phyloP scores from a whole-genome alignment of 30 jellyfish, hydroid and myxozoan genomes.

The Nemopilema nomurai region DNA sequence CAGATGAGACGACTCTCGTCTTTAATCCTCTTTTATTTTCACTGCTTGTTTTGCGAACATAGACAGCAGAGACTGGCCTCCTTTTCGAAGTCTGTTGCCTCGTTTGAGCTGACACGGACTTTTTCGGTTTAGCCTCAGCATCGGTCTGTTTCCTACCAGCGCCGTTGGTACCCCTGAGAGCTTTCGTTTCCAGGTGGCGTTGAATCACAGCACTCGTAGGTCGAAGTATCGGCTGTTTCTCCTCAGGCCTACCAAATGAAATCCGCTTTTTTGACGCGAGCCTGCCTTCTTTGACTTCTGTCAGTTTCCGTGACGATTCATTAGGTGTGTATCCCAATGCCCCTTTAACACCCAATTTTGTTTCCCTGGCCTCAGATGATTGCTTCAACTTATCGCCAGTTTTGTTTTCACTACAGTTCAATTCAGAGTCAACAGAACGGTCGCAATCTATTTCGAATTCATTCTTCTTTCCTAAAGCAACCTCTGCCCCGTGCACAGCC shows the following conservation, averaged over 20 bases:
- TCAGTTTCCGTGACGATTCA: too few species aligned
- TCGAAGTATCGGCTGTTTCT: slow-evolving; percentile 7
- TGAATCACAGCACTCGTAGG: slow-evolving; percentile 69
- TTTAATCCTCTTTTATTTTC: background rate
- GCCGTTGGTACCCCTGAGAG: background rate
- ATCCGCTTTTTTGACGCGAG: background rate
- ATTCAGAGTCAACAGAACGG: too few species aligned
- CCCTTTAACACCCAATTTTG: background rate
- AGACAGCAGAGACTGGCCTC: slow-evolving; percentile 44
- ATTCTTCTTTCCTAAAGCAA: too few species aligned
- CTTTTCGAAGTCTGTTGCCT: background rate
- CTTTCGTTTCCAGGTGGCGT: background rate
- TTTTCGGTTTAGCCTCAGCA: background rate
- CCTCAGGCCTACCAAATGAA: background rate
- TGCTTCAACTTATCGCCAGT: too few species aligned
- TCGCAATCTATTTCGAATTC: too few species aligned
- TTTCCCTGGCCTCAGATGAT: background rate
- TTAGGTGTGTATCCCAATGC: background rate
- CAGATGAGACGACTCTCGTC: slow-evolving; percentile 27
- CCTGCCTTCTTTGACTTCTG: background rate
- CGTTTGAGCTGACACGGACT: background rate
- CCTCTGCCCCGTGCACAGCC: background rate
- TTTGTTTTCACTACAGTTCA: too few species aligned
- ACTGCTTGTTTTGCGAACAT: background rate
- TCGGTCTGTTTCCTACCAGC: background rate